Percentiles rank a stretch among this genome's conserved stretches.
phyloP scores from a whole-genome alignment of 2,888 invertebrate species.

The Andrena chrysosceles region DNA sequence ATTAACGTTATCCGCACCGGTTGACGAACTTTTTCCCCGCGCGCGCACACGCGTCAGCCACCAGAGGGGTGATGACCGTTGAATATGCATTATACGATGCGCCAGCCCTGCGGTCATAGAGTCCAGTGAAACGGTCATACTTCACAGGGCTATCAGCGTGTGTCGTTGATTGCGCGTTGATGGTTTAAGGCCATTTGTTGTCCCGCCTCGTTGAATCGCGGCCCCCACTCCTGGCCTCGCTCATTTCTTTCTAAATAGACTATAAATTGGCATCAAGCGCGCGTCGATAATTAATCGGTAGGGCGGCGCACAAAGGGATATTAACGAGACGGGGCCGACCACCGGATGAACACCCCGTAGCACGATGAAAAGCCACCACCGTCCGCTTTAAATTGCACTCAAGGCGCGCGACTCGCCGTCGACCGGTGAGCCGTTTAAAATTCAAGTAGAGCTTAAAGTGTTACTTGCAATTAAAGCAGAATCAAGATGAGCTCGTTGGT shows the following conservation, averaged over 20 bases:
- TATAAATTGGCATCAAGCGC: conserved; percentile 36
- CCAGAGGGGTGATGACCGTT: conserved; percentile 22
- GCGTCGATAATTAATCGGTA: conserved; percentile 45
- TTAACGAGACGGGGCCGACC: conserved; percentile 11
- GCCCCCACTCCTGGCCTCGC: not conserved
- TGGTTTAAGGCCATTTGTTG: conserved; percentile 53
- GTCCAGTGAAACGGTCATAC: conserved; percentile 43
- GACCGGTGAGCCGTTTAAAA: conserved; percentile 27
- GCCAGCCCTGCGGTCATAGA: conserved; percentile 25
- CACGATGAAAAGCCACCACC: conserved; percentile 32
- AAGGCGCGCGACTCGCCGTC: not conserved
- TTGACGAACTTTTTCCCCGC: conserved; percentile 38
- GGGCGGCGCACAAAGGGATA: conserved; percentile 19
- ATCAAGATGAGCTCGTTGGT: conserved; percentile 11
- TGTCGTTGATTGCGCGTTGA: conserved; percentile 53
- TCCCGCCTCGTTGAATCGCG: conserved; percentile 37
- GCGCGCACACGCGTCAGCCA: not conserved
- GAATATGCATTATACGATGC: conserved; percentile 54
- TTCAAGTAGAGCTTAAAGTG: conserved; percentile 45
- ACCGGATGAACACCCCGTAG: conserved; percentile 16
- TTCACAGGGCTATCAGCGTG: conserved; percentile 43
- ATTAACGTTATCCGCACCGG: conserved; percentile 50
- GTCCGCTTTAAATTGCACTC: conserved; percentile 20
- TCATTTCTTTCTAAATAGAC: conserved; percentile 8
- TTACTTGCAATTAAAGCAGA: conserved; percentile 54